Base-by-base conservation (phyloP, 64 coral and sea anemone species). In the Actinia equina region DNA sequence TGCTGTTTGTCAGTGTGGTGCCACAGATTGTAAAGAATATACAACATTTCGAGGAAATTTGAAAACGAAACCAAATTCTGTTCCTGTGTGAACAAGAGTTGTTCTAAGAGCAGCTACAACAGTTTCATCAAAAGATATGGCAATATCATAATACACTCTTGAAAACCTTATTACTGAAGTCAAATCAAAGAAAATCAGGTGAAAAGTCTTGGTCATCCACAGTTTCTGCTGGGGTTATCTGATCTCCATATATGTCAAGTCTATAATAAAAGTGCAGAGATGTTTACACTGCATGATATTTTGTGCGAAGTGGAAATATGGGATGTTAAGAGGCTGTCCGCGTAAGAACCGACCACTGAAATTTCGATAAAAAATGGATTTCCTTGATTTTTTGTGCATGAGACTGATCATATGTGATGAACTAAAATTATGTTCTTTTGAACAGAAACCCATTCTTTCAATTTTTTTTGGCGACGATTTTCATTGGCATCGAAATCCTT, bases 231-330 rank as follows among this genome's bases (percentile, higher is more conserved):
- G 52, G 86, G 86, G 16, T 88, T 92, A 43, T 76, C 44, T 77
- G 69, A 91, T 8, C 64, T 85, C 23, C 89, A 91, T 44, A 91
- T 91, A 77, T 41, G 45, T 5, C 82, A 91, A 77, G 89, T 91
- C 12, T 44, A 71, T 30, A 77, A 76, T 55, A 51, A 91, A 18
- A 77, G 63, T 76, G 16, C n/a, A 13, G 1, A 91, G 30, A 41
- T 91, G 8, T 91, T 91, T 71, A 25, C 43, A 11, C 17, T 91
- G 3, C 13, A 76, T 5, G 82, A 91, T 77, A 65, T 91, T 43
- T 77, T 71, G 17, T 5, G 22, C 43, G 53, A 52, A 20, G 62
- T 91, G n/a, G 89, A 91, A 77, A 91, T 91, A 46, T 91, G 89
- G 89, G 65, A 91, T 43, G 67, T 20, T 14, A 83, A 84, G n/a